Evolutionary conservation across 2,797 vertebrate genomes (phyloP), one percentile per base, ranked within the genome.

Genomic region (Phaenicophaeus curvirostris): DNA sequence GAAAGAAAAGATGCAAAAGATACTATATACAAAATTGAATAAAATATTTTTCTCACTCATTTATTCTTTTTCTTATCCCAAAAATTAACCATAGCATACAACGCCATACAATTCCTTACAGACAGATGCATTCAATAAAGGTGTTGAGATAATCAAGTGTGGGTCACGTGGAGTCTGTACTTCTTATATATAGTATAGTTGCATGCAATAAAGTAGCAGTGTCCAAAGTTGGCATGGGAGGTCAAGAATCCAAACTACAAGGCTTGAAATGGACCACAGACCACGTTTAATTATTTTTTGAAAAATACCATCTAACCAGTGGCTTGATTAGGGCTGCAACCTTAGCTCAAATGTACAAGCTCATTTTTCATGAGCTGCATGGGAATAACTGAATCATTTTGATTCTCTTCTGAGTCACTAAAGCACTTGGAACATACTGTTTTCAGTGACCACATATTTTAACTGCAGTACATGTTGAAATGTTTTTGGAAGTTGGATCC

Each of bases 371-470:
- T 76, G 73, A 91, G 77, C 61, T 94, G 89, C 91, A 81, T 94
- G 85, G 85, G 92, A 94, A 94, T 94, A 93, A 94, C 58, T 6
- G 3, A 93, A 84, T 93, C 62, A 78, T 90, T 93, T 83, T 81
- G 44, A 87, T 90, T 92, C 69, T 94, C 89, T 88, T 95, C 89
- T 96, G 94, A 96, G 92, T 94, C 95, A 95, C 82, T 46, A 71
- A 86, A 91, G 87, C 73, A 77, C 73, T 93, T 95, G 85, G 94
- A 96, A 95, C 93, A 95, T 88, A 90, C 73, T 76, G 91, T 96
- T 88, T 95, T 95, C 87, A 91, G 83, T 91, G 89, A 95, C 73
- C 92, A 82, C 95, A 95, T 94, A 96, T 86, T 97, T 95, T 72
- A 91, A 94, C 86, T 81, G 81, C 78, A 82, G 94, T 80, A 96